Evolutionary conservation across 2,797 vertebrate species (phyloP), one percentile per base, ranked within the genome.

Genomic region (Adrianichthys oophorus): DNA sequence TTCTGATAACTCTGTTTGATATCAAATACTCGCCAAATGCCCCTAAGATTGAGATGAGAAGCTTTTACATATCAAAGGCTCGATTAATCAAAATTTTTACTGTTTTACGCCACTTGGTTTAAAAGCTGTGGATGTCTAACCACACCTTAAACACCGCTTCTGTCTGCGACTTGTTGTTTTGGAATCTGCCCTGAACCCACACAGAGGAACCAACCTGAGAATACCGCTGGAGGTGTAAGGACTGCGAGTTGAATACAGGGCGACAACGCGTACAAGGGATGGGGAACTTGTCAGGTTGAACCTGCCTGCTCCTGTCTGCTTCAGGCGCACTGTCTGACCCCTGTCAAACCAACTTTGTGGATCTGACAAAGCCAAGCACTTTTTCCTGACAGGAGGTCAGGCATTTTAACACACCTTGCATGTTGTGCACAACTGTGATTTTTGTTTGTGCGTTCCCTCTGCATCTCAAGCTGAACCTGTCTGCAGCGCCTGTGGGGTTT

Each of bases 401-500:
- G 72, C 59, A 4, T 81, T 85, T 82, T 68, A 84, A 74, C 83
- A 87, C 87, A 85, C 81, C 85, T 86, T 58, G 69, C 83, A 83
- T 83, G 86, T 81, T 73, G 78, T 48, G 70, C 65, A 75, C 62
- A 65, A 59, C 26, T n/a, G 44, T 13, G 47, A 58, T 77, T 76
- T 52, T 24, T 62, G 64, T 77, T 49, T 53, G 56, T n/a, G 49
- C 65, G 32, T 56, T 44, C 47, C 37, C 41, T 26, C 51, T 52
- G 52, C 8, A 51, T 8, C 51, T 59, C 47, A 57, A 12, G 41
- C 54, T 26, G 24, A 44, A 79, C 67, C 82, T 61, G 74, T 70
- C 61, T 42, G 2, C 6, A 4, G 50, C 14, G 76, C 71, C 77
- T 1, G 40, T 63, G 68, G 77, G 74, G 79, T 80, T 79, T 72